Evolutionary conservation across 1,140 invertebrate genomes (phyloP).

Genomic region (Musca vetustissima): DNA sequence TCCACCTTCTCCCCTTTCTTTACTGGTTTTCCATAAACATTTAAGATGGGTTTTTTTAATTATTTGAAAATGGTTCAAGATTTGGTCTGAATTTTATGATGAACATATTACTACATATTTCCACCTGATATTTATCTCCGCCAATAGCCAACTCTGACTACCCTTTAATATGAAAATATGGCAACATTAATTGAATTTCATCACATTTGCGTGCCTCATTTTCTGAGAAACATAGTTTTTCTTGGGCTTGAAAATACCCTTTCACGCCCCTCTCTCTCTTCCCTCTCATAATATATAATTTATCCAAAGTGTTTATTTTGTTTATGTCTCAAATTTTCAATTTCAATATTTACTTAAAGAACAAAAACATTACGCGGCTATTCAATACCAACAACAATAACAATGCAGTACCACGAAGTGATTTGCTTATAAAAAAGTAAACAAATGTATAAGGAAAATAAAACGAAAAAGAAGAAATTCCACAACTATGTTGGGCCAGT

Average conservation of each 20-base stretch:
- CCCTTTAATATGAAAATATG: no score
- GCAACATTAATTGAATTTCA: no score
- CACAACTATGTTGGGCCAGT: not conserved
- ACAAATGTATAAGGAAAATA: conserved; percentile 4
- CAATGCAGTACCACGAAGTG: not conserved
- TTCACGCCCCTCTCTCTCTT: no score
- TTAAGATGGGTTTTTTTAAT: no score
- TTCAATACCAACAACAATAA: conserved; percentile 1
- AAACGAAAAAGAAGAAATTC: not conserved
- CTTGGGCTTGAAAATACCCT: not conserved
- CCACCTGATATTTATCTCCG: no score
- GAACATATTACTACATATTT: no score
- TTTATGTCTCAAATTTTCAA: conserved; percentile 31
- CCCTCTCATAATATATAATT: not conserved
- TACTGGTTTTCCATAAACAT: no score
- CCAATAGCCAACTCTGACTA: no score
- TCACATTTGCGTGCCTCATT: not conserved
- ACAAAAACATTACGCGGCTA: not conserved
- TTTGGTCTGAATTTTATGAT: no score
- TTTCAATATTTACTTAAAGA: conserved; percentile 28
- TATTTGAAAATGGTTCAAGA: no score
- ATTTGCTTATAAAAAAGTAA: conserved; percentile 13
- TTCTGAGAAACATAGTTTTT: not conserved
- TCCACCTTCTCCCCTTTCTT: no score
- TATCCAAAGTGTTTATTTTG: conserved; percentile 29